A percentile compares a stretch with the other conserved stretches of the same genome.
These are phyloP conservation scores for Pleuronectes platessa DNA, from an alignment of 2,113 vertebrate genomes.

Conservation along the genomic window DNA sequence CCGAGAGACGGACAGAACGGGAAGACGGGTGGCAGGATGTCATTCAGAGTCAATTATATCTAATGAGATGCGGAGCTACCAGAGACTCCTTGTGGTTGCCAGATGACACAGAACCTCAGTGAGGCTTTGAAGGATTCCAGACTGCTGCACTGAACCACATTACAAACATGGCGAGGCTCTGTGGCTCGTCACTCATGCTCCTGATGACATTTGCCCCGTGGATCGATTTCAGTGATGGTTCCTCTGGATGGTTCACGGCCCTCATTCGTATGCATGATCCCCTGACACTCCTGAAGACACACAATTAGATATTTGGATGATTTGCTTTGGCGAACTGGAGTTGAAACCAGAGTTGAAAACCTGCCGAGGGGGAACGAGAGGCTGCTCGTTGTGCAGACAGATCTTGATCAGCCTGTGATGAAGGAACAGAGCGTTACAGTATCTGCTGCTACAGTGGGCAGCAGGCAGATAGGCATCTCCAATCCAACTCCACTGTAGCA, in stretches of 20 bases:
- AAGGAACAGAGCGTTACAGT: slow-evolving; percentile 31
- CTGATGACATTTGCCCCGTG: slow-evolving; percentile 5
- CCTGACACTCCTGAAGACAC: slow-evolving; percentile 23
- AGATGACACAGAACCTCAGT: slow-evolving; percentile 36
- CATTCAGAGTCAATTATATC: slow-evolving; percentile 68
- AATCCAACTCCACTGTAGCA: neutral
- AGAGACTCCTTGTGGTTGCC: slow-evolving; percentile 52
- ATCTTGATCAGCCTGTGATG: slow-evolving; percentile 33
- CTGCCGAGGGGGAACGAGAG: slow-evolving; percentile 22
- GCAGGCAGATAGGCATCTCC: slow-evolving; percentile 47
- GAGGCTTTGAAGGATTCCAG: neutral
- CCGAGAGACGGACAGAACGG: slow-evolving; percentile 10
- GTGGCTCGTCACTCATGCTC: neutral
- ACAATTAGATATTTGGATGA: slow-evolving; percentile 29
- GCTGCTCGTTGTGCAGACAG: slow-evolving; percentile 24
- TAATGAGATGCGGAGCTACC: slow-evolving; percentile 70
- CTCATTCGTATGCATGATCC: slow-evolving; percentile 12
- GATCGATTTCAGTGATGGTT: neutral
- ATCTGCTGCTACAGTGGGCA: slow-evolving; percentile 31
- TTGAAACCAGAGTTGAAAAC: slow-evolving; percentile 10
- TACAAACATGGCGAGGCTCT: slow-evolving; percentile 10
- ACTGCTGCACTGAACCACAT: neutral
- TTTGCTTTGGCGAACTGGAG: slow-evolving; percentile 10
- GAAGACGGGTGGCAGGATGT: slow-evolving; percentile 55
- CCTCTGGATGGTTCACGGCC: slow-evolving; percentile 2